phyloP scores from a whole-genome alignment of 2,113 vertebrate genomes.

The Pyxicephalus adspersus region DNA sequence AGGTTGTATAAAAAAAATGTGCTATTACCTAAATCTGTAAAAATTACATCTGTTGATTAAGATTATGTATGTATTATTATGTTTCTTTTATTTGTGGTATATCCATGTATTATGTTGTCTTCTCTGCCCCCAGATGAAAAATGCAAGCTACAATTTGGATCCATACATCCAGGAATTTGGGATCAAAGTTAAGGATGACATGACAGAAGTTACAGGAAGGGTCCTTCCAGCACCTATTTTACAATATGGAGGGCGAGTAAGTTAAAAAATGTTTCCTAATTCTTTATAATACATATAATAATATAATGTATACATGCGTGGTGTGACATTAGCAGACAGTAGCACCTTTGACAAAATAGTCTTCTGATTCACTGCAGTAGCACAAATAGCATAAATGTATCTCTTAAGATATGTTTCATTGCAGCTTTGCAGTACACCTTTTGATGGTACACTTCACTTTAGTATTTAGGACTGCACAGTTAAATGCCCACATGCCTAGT shows the following conservation, averaged over 20 bases:
- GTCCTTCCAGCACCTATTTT: conserved; percentile 96
- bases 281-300: not conserved
- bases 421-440: too few species aligned
- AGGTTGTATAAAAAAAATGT: too few species aligned
- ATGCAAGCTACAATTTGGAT: conserved; percentile 97
- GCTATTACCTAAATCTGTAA: too few species aligned
- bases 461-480: too few species aligned
- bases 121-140: conserved; percentile 88
- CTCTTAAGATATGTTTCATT: too few species aligned
- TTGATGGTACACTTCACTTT: too few species aligned
- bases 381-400: too few species aligned
- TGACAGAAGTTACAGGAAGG: conserved; percentile 96
- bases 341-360: too few species aligned
- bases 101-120: not conserved
- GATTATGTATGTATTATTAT: not conserved
- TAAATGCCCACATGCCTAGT: too few species aligned
- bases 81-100: not conserved
- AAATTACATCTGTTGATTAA: not conserved
- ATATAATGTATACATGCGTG: too few species aligned
- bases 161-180: conserved; percentile 99
- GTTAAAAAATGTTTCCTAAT: conserved; percentile 41
- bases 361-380: too few species aligned
- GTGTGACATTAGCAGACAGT: too few species aligned
- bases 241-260: conserved; percentile 97
- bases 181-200: conserved; percentile 98